Base-by-base conservation (phyloP, 2,113 vertebrate genomes). In the Opisthocomus hoazin region DNA sequence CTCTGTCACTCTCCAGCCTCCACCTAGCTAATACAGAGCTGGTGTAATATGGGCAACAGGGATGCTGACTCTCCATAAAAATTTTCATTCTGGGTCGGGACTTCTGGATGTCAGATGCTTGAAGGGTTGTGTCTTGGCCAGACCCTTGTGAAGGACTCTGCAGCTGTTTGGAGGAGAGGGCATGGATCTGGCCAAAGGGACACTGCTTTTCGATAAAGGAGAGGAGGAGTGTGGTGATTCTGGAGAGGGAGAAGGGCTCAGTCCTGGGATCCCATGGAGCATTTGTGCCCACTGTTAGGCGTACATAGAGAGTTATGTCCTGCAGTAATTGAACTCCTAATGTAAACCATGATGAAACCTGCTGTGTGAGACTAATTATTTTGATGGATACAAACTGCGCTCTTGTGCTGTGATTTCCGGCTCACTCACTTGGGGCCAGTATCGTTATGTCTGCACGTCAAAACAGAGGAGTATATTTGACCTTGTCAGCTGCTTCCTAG, bases 41-140 rank as follows among this genome's bases (percentile, higher is more conserved):
- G 13, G 5, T 37, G 11, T 17, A 3, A 15, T 34, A 1, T 0
- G 8, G 61, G 23, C 23, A 39, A 16, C 1, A 3, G 19, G 18
- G 27, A 21, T 2, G 5, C 5, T 16, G 80, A 10, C 30, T 56
- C 5, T 61, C 34, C 26, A 3, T 3, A 15, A 76, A 20, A 29
- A 10, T 70, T 80, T 85, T 41, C 3, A 24, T 76, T 34, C 34
- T 76, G 37, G 10, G 27, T 46, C n/a, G 10, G 34, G 6, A 64
- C 10, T 86, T 76, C 12, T 43, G 43, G 26, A 14, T 24, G 43
- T 14, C 54, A 73, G 15, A 5, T 64, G 4, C 26, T 41, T n/a
- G 48, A 24, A 86, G 16, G 3, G 9, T 11, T 54, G 4, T 45
- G 10, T 20, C 9, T 54, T 41, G 34, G 20, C 13, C 29, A 83